Conservation (phyloP, 2,888 invertebrate genomes). For the Athalia circularis region DNA sequence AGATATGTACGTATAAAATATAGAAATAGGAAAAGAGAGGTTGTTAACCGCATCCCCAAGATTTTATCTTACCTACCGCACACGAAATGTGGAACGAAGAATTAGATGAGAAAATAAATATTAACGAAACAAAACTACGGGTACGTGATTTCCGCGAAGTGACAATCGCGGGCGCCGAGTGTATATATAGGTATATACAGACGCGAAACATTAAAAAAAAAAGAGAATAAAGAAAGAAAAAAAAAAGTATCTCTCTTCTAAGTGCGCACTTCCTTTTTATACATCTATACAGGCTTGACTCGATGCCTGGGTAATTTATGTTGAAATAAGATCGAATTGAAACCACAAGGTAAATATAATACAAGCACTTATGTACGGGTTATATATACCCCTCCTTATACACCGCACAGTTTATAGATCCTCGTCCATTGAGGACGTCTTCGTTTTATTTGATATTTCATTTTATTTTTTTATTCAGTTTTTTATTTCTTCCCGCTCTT, state of each 20-base stretch:
- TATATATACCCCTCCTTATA: constrained; percentile 27
- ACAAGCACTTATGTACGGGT: constrained; percentile 53
- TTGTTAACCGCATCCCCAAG: constrained; percentile 22
- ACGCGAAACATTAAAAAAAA: no score
- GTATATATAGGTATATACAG: no score
- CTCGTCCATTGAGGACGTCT: neutral
- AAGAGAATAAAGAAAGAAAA: no score
- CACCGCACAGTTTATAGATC: constrained; percentile 1
- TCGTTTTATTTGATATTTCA: no score
- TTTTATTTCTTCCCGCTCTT: no score
- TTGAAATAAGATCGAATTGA: constrained; percentile 71
- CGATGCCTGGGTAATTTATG: constrained; percentile 67
- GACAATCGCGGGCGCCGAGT: no score
- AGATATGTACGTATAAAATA: neutral
- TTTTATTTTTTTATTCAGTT: neutral
- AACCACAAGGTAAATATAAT: constrained; percentile 73
- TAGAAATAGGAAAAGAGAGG: neutral
- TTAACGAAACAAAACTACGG: no score
- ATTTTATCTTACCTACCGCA: neutral
- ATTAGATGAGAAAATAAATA: no score
- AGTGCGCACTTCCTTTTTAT: neutral
- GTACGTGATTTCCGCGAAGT: no score
- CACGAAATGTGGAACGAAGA: neutral
- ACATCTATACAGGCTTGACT: neutral
- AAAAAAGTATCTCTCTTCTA: no score